phyloP scores from a whole-genome alignment of 2,113 vertebrate species.

The Pycnonotus jocosus region DNA sequence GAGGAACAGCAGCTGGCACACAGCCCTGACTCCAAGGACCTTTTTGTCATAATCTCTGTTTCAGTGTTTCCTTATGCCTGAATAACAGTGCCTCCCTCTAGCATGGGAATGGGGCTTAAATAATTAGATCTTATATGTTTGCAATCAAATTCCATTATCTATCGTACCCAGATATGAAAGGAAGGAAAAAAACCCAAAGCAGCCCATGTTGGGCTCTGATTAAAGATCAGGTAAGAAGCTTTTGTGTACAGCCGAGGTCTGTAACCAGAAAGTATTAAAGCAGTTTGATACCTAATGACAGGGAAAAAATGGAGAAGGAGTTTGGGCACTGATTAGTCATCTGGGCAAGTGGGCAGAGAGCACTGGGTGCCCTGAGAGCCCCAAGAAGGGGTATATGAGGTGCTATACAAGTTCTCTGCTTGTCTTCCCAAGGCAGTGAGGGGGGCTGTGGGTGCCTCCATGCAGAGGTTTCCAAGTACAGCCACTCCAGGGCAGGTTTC shows the following conservation, averaged over 20 bases:
- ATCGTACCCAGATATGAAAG: background rate
- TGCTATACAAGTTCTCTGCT: background rate
- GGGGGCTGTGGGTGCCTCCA: background rate
- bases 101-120: background rate
- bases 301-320: background rate
- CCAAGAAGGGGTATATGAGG: background rate
- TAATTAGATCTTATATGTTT: constrained; percentile 11
- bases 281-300: background rate
- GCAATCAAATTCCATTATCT: background rate
- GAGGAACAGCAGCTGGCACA: background rate
- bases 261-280: background rate
- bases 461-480: background rate
- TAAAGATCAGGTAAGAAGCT: background rate
- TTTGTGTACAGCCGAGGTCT: background rate
- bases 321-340: background rate
- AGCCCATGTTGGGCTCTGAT: background rate
- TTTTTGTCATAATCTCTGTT: constrained; percentile 39
- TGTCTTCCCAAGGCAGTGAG: background rate
- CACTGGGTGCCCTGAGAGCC: background rate
- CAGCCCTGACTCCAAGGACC: constrained; percentile 34
- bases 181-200: background rate
- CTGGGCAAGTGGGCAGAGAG: background rate
- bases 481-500: background rate
- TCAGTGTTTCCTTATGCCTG: constrained; percentile 13
- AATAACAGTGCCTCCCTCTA: constrained; percentile 13